A percentile compares a stretch with the other conserved stretches of the same genome.
Evolutionary conservation across 2,113 vertebrate genomes (phyloP).

Genomic region (Miniopterus natalensis): DNA sequence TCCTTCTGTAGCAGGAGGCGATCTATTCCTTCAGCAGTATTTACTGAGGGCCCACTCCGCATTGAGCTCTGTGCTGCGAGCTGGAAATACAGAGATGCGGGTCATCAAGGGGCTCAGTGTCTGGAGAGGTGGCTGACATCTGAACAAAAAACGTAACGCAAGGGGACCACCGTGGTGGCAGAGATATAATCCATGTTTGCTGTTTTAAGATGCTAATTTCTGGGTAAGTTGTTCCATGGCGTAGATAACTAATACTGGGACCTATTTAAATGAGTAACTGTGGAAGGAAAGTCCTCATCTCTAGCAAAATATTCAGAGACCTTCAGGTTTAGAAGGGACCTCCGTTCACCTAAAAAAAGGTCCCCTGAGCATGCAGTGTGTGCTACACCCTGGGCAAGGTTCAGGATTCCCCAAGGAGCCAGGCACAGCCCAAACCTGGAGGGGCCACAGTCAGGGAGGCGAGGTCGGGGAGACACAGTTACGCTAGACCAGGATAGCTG

Average conservation of each 20-base stretch:
- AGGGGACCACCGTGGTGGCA: neutral
- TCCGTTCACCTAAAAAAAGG: neutral
- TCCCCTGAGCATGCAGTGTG: fast-evolving
- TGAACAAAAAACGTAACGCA: neutral
- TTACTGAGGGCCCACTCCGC: neutral
- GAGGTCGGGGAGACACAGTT: neutral
- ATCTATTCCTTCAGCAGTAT: neutral
- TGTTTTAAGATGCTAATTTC: neutral
- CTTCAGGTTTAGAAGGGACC: neutral
- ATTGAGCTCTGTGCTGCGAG: neutral
- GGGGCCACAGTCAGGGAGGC: fast-evolving
- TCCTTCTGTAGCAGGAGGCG: neutral
- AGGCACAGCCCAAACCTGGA: neutral
- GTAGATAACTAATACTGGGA: neutral
- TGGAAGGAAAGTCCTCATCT: neutral
- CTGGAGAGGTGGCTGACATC: fast-evolving
- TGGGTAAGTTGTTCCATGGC: neutral
- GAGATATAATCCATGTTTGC: neutral
- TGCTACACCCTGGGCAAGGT: too few species aligned
- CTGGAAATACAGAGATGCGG: neutral
- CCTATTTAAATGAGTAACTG: neutral
- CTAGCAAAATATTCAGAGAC: neutral
- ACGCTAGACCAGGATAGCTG: fast-evolving
- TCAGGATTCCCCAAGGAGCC: neutral
- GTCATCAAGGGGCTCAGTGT: neutral